Evolutionary conservation across 1,140 invertebrate genomes (phyloP), one percentile per base, ranked within the genome.

Genomic region (Gyrodactylus salaris): DNA sequence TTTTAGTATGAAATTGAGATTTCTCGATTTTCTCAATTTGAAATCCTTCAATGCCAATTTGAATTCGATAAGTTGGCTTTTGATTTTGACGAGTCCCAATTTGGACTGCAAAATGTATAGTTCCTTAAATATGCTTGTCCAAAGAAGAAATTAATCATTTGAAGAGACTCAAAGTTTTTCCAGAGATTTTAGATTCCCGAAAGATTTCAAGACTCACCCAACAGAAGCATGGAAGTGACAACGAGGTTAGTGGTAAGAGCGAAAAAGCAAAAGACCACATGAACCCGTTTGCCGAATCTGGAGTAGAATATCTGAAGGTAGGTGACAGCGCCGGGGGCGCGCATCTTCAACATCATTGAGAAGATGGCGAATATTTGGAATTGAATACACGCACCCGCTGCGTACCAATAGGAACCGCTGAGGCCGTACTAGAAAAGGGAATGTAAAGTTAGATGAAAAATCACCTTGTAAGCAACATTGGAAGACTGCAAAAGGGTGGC

Each of bases 401-500:
- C 78, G 74, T 82, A 82, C 80, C 80, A 82, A 73, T 80, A 81
- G 0, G 80, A 76, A 22, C 81, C 81, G 54, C 79, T 79, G 1
- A 81, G 78, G 23, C 81, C 81, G 75, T 78, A 79, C 79, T 81
- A 76, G 69, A 76, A 77, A 20, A 73, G 73, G 75, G 26, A 23
- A 16, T 20, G 22, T 16, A 1, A 72, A 24, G 2, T 69, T n/a
- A 24, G 0, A 21, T 27, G 1, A 69, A 68, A 1, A 7, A 72
- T 26, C 76, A 80, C 79, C 77, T 77, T 78, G 27, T 76, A 78
- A 16, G 79, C 78, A 0, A 82, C 81, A 0, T 78, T 78, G 0
- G 79, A 78, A 0, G 81, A 81, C 75, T 81, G 80, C 1, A 82
- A 76, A 0, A 82, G 76, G 1, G 81, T 81, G 0, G 81, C 81